phyloP scores from a whole-genome alignment of 1,140 invertebrate species.

The Drosophila asahinai region DNA sequence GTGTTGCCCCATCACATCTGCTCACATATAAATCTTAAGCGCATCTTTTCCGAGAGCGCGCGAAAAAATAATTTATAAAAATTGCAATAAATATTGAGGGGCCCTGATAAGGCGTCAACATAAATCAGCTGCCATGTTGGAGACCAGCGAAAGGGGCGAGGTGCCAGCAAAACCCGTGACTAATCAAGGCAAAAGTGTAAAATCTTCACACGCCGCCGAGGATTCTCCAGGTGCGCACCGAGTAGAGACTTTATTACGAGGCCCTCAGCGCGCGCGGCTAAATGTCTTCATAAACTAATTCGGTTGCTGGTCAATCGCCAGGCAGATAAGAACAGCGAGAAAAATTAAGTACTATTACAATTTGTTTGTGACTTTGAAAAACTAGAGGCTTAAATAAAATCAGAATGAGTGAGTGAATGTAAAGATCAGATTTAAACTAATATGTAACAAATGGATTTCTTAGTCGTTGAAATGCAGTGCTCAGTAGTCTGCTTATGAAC shows the following conservation, averaged over 20 bases:
- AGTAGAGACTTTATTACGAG: neutral
- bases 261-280: neutral
- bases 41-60: constrained; percentile 27
- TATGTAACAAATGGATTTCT: too few species aligned
- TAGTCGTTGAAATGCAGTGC: too few species aligned
- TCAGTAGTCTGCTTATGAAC: too few species aligned
- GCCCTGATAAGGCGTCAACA: constrained; percentile 81
- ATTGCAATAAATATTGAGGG: constrained; percentile 83
- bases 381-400: neutral
- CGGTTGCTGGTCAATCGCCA: constrained; percentile 21
- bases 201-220: constrained; percentile 49
- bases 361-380: too few species aligned
- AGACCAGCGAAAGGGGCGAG: constrained; percentile 11
- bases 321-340: neutral
- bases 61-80: constrained; percentile 60
- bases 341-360: neutral
- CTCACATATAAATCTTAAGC: constrained; percentile 54
- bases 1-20: constrained; percentile 42
- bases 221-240: constrained; percentile 26
- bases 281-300: constrained; percentile 66
- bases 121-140: constrained; percentile 74
- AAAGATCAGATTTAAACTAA: too few species aligned
- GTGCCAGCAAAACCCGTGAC: constrained; percentile 48
- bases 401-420: too few species aligned
- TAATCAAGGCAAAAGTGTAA: constrained; percentile 75